Evolutionary conservation across 1,140 invertebrate genomes (phyloP).

Genomic region (Arion vulgaris): DNA sequence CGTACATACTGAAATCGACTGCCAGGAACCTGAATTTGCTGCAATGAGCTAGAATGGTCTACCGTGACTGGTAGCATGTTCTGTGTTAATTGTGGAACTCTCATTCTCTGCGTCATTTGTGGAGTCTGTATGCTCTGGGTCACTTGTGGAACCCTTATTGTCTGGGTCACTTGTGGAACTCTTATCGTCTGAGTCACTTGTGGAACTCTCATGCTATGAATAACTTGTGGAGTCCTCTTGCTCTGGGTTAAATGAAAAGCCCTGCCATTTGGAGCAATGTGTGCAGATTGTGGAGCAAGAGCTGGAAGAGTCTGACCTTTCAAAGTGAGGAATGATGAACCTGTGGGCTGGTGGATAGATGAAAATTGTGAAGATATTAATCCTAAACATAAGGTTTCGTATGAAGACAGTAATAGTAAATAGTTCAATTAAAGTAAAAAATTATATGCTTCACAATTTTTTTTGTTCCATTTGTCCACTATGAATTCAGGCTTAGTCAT

Average conservation of each 20-base stretch:
- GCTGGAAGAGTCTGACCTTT: constrained; percentile 16
- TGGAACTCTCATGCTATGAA: constrained; percentile 6
- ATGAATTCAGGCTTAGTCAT: no score
- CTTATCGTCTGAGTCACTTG: constrained; percentile 29
- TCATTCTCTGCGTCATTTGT: background rate
- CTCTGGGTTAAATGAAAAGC: no score
- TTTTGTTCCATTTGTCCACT: no score
- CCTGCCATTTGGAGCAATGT: constrained; percentile 23
- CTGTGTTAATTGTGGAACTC: background rate
- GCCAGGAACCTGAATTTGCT: constrained; percentile 69
- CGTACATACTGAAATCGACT: constrained; percentile 72
- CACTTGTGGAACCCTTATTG: constrained; percentile 26
- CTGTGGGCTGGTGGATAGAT: constrained; percentile 23
- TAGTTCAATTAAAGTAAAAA: no score
- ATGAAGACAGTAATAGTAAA: no score
- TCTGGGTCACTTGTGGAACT: constrained; percentile 28
- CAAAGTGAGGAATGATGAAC: constrained; percentile 17
- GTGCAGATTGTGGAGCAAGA: constrained; percentile 21
- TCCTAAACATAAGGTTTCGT: no score
- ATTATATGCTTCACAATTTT: no score
- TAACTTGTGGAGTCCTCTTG: constrained; percentile 24
- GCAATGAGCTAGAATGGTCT: constrained; percentile 41
- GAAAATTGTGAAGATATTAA: no score
- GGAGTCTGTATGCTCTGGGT: background rate
- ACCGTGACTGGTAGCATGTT: constrained; percentile 28